Percentiles rank a stretch among this genome's conserved stretches.
phyloP scores from a whole-genome alignment of 2,888 invertebrate genomes.

The Limnephilus auricula region DNA sequence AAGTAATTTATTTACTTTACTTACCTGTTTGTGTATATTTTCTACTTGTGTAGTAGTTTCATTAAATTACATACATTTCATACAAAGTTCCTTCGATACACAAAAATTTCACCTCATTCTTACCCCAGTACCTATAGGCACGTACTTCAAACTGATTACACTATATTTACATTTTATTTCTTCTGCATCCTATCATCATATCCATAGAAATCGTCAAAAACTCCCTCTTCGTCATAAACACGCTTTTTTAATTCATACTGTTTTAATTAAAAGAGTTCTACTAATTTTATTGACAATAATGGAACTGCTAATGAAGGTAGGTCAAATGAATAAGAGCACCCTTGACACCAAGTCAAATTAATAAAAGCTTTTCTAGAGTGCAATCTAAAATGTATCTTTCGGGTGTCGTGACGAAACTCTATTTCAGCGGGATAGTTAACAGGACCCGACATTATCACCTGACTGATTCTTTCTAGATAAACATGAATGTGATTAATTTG shows the following conservation, averaged over 20 bases:
- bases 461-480: constrained; percentile 30
- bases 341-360: constrained; percentile 11
- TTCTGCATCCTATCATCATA: not conserved
- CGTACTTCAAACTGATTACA: not conserved
- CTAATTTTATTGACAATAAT: not conserved
- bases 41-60: too few relatives aligned
- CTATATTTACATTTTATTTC: not conserved
- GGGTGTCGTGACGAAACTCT: constrained; percentile 59
- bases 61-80: too few relatives aligned
- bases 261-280: not conserved
- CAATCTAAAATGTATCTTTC: constrained; percentile 59
- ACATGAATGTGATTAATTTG: constrained; percentile 62
- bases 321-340: not conserved
- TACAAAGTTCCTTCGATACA: too few relatives aligned
- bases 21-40: too few relatives aligned
- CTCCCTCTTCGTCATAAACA: not conserved
- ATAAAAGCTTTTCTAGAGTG: constrained; percentile 36
- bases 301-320: not conserved
- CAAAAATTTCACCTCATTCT: too few relatives aligned
- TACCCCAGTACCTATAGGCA: too few relatives aligned
- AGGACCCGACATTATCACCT: constrained; percentile 63
- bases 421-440: constrained; percentile 64
- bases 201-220: too few relatives aligned
- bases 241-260: not conserved
- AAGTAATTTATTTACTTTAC: too few relatives aligned